Evolutionary conservation across 2,797 vertebrate genomes (phyloP), one percentile per base, ranked within the genome.

Genomic region (Fratercula arctica): DNA sequence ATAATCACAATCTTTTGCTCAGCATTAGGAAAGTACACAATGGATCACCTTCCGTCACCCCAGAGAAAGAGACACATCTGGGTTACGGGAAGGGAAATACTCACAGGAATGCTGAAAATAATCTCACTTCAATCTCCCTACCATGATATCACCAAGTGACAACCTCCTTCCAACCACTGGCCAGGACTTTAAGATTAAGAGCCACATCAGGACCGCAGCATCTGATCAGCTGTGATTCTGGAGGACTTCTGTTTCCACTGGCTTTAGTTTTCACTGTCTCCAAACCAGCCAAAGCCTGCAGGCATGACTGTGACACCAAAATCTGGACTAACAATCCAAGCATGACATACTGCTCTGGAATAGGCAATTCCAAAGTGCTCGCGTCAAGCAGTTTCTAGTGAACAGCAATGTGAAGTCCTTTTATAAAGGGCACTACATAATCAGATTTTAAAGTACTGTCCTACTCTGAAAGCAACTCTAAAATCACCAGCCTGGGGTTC

Each of bases 81-180:
- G 70, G 57, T 90, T 88, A 84, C 9, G 9, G 78, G 70, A 94
- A 95, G 64, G 64, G 85, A 92, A 87, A 45, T 77, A 89, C 79
- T 72, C 43, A 75, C 48, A 85, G 53, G n/a, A 94, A 90, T 33
- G 16, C 68, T 83, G 68, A 68, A 95, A 93, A 84, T 61, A 72
- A 90, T 77, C 68, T 93, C 93, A 90, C 74, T 37, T 93, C 85
- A 84, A 53, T 25, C 72, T 81, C 37, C 7, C 17, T 59, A 78
- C 57, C 37, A 25, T 17, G 25, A 29, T 50, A 75, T 8, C 29
- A 53, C 37, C 23, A 70, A 68, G 33, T 57, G 53, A 89, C 41
- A 89, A 76, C 16, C 59, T 89, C 41, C 29, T 77, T 80, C n/a
- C 51, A 60, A 16, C 16, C 43, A 85, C 41, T 56, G 54, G 25